Percentiles rank a stretch among this genome's conserved stretches.
phyloP scores from a whole-genome alignment of 2,797 vertebrate species.

The Squalus acanthias region DNA sequence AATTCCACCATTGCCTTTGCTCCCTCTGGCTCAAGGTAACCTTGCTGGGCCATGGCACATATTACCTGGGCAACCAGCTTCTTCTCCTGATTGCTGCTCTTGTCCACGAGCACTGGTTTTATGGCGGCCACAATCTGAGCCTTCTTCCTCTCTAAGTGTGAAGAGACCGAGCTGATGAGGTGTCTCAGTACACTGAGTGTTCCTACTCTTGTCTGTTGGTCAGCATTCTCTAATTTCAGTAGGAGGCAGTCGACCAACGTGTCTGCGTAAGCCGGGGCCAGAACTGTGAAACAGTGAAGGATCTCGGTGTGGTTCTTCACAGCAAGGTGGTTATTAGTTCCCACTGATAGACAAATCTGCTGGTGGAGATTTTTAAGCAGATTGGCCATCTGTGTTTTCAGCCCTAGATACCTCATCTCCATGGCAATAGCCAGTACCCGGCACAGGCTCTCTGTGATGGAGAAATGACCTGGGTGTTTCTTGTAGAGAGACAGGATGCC shows the following conservation, averaged over 20 bases:
- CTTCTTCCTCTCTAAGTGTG: background rate
- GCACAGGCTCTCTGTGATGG: background rate
- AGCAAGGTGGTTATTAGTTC: background rate
- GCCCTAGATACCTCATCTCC: background rate
- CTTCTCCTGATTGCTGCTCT: constrained; percentile 7
- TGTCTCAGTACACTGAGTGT: constrained; percentile 9
- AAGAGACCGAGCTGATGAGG: constrained; percentile 7
- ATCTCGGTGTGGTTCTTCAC: background rate
- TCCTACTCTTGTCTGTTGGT: background rate
- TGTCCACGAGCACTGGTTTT: background rate
- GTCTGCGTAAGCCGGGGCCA: constrained; percentile 12
- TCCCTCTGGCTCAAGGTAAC: constrained; percentile 31
- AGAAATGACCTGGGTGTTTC: constrained; percentile 20
- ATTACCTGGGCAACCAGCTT: constrained; percentile 27
- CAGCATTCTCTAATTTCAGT: background rate
- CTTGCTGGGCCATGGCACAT: constrained; percentile 32
- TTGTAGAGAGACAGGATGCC: constrained; percentile 27
- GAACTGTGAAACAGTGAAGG: constrained; percentile 1
- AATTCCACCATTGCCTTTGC: constrained; percentile 34
- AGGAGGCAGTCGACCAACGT: background rate
- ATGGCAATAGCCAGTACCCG: background rate
- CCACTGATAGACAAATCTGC: background rate
- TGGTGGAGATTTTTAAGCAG: constrained; percentile 4
- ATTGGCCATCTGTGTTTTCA: constrained; percentile 17
- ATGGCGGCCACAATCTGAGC: constrained; percentile 6